phyloP scores from a whole-genome alignment of 2,888 invertebrate species.

The Parelbella ahira region DNA sequence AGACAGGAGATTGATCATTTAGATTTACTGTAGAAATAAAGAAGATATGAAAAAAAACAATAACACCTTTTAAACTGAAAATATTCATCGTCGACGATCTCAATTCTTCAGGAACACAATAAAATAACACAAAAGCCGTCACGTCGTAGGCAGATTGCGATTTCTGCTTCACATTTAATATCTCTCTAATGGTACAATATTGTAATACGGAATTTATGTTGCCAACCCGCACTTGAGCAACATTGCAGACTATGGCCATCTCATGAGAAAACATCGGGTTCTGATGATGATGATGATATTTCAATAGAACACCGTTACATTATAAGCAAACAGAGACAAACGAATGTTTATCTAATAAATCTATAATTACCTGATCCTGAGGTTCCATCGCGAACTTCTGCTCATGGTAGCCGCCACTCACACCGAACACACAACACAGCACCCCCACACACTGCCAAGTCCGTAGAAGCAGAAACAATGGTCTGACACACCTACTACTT shows the following conservation, averaged over 20 bases:
- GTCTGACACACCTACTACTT: constrained; percentile 60
- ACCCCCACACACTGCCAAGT: constrained; percentile 50
- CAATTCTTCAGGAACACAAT: constrained; percentile 11
- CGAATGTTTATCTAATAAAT: no score
- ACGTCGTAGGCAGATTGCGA: constrained; percentile 7
- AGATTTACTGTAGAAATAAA: no score
- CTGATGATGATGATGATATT: no score
- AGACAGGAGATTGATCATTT: no score
- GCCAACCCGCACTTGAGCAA: no score
- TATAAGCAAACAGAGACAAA: no score
- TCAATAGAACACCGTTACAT: no score
- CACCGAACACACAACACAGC: constrained; percentile 44
- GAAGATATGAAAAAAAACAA: no score
- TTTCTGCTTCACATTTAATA: constrained; percentile 7
- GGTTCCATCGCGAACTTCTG: constrained; percentile 96
- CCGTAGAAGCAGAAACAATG: constrained; percentile 65
- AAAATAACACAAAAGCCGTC: constrained; percentile 10
- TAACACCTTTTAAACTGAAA: constrained; percentile 4
- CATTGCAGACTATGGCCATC: no score
- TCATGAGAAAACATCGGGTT: no score
- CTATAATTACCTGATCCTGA: constrained; percentile 84
- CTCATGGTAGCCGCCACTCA: constrained; percentile 68
- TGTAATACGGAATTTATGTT: no score
- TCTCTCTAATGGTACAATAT: constrained; percentile 2
- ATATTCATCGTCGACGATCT: constrained; percentile 9